Conservation (phyloP, 2,113 vertebrate genomes). For the Brevimyrus niger region DNA sequence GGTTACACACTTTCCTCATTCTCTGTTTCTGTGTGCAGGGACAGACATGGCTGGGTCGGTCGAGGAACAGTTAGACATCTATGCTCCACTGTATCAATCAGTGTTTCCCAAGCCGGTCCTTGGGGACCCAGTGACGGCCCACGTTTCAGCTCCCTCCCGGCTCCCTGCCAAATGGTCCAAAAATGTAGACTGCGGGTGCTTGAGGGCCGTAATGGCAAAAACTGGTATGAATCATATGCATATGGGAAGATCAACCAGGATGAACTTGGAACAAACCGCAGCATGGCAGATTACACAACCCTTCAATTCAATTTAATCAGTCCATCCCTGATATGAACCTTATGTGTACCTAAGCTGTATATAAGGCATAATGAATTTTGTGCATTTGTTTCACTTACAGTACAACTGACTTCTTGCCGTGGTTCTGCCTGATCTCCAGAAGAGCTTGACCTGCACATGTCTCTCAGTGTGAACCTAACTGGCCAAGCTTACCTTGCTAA, state of each 20-base stretch:
- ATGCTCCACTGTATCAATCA: background rate
- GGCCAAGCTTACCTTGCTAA: background rate
- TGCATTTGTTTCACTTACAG: background rate
- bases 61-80: background rate
- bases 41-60: background rate
- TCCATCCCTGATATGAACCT: background rate
- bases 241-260: background rate
- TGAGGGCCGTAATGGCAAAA: background rate
- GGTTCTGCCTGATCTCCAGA: background rate
- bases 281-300: background rate
- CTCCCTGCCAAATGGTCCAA: background rate
- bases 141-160: background rate
- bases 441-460: background rate
- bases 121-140: background rate
- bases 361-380: background rate
- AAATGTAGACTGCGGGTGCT: background rate
- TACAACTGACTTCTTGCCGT: background rate
- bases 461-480: background rate
- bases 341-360: background rate
- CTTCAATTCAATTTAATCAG: background rate
- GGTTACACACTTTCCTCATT: background rate
- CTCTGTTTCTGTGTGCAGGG: background rate
- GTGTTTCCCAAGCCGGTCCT: background rate
- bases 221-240: background rate
- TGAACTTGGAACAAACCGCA: background rate